Conservation (phyloP, 2,113 vertebrate species). For the Saccopteryx leptura region DNA sequence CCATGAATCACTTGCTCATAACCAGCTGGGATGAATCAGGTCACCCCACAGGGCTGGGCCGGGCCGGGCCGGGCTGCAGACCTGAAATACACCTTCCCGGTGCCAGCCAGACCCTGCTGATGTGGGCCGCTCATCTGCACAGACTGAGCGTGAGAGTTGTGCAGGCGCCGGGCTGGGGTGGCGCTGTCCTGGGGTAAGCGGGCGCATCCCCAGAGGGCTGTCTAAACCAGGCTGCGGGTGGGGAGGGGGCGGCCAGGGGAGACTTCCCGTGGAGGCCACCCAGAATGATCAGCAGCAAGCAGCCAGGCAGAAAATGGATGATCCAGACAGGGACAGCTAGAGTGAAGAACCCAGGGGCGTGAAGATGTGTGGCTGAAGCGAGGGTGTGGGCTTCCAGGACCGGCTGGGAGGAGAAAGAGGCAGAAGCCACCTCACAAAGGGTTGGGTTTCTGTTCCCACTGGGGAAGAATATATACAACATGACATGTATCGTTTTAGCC, state of each 20-base stretch:
- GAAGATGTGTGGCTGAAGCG: background rate
- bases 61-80: background rate
- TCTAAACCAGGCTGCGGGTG: background rate
- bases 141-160: rapidly evolving
- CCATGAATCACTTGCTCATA: background rate
- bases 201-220: background rate
- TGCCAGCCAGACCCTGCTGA: background rate
- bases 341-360: background rate
- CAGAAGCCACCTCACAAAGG: background rate
- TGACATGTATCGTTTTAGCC: background rate
- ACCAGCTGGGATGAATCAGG: background rate
- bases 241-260: background rate
- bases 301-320: background rate
- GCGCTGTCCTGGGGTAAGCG: background rate
- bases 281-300: background rate
- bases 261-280: background rate
- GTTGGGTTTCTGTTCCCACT: background rate
- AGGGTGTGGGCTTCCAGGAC: background rate
- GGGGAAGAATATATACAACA: background rate
- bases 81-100: background rate
- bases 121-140: background rate
- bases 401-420: background rate
- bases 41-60: background rate
- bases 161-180: rapidly evolving
- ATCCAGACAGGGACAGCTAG: background rate